phyloP scores from a whole-genome alignment of 2,888 invertebrate genomes.

The Eristalis pertinax region DNA sequence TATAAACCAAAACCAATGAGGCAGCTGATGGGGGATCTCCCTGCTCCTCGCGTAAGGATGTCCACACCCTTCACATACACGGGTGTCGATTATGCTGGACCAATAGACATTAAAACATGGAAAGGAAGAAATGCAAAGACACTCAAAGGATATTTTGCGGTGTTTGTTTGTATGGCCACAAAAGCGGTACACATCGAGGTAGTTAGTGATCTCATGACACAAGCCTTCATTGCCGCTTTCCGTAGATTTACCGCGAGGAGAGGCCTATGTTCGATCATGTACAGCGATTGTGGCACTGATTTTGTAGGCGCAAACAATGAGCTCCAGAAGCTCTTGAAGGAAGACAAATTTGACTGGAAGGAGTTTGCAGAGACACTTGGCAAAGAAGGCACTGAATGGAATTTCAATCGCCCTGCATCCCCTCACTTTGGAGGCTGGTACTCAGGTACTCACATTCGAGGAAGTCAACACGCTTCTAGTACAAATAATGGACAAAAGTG shows the following conservation, averaged over 20 bases:
- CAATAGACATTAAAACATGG: no score
- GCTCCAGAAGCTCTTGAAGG: background rate
- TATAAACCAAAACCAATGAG: background rate
- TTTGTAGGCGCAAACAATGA: conserved; percentile 5
- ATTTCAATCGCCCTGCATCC: conserved; percentile 75
- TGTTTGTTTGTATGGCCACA: conserved; percentile 41
- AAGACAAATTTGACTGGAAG: background rate
- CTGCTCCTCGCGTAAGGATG: conserved; percentile 1
- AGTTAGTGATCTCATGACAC: conserved; percentile 18
- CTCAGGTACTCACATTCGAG: conserved; percentile 73
- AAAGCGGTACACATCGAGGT: conserved; percentile 41
- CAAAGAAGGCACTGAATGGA: conserved; percentile 68
- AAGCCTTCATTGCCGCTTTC: conserved; percentile 2
- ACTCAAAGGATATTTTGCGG: background rate
- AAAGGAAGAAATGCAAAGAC: no score
- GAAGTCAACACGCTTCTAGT: conserved; percentile 74
- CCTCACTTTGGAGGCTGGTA: conserved; percentile 75
- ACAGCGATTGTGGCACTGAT: conserved; percentile 9
- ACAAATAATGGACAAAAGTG: conserved; percentile 72
- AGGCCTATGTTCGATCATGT: conserved; percentile 8
- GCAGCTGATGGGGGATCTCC: conserved; percentile 38
- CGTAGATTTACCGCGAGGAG: background rate
- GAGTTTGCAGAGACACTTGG: background rate
- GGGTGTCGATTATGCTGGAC: conserved; percentile 49
- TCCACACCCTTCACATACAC: conserved; percentile 45